phyloP scores from a whole-genome alignment of 2,113 vertebrate genomes.

The Bothrops jararaca region DNA sequence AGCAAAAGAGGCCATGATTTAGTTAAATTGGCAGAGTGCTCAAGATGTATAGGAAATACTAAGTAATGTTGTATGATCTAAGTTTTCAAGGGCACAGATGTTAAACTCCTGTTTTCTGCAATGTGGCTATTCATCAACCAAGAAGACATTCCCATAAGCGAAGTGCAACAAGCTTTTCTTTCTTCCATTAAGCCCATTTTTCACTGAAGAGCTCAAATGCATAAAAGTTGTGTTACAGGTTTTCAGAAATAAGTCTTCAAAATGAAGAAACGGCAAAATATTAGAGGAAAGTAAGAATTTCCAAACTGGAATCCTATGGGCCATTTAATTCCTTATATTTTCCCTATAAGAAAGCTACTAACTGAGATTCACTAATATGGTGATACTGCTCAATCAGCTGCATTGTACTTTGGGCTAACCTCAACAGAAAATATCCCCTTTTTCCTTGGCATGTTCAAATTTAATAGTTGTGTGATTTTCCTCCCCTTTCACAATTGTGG shows the following conservation, averaged over 20 bases:
- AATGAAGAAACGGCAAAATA: constrained; percentile 25
- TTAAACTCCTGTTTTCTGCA: constrained; percentile 46
- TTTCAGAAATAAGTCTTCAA: constrained; percentile 32
- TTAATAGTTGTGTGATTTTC: neutral
- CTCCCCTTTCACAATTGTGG: neutral
- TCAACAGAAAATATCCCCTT: neutral
- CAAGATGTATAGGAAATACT: constrained; percentile 36
- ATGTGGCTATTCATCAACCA: constrained; percentile 46
- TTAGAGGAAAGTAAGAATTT: neutral
- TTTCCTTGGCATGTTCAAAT: neutral
- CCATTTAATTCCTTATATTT: neutral
- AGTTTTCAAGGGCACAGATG: constrained; percentile 54
- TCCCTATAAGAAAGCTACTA: neutral
- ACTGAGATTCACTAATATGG: neutral
- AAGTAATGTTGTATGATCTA: neutral
- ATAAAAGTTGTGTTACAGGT: neutral
- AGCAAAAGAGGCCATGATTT: constrained; percentile 31
- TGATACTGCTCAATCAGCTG: neutral
- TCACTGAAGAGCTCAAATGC: neutral
- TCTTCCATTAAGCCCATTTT: constrained; percentile 29
- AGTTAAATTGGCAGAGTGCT: constrained; percentile 27
- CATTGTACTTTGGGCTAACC: neutral
- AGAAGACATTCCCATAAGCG: constrained; percentile 44
- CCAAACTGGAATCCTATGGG: neutral
- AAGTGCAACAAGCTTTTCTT: constrained; percentile 24